Percentiles rank a stretch among this genome's conserved stretches.
phyloP scores from a whole-genome alignment of 2,113 vertebrate species.

The Prochilodus magdalenae region DNA sequence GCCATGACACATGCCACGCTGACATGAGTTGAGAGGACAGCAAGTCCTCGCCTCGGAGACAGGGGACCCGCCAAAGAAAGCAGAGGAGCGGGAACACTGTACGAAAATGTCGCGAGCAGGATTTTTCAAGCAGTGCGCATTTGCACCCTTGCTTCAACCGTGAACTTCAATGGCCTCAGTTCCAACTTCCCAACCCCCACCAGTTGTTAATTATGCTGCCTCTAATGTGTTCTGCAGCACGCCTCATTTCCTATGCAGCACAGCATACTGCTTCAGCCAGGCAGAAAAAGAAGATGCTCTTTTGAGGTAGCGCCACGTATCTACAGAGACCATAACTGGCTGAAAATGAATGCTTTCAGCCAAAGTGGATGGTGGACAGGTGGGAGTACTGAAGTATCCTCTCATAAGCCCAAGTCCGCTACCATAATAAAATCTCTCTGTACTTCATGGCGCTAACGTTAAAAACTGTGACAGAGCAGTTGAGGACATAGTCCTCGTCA shows the following conservation, averaged over 20 bases:
- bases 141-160: constrained; percentile 7
- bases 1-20: constrained; percentile 12
- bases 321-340: constrained; percentile 10
- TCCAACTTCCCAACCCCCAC: constrained; percentile 14
- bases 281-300: constrained; percentile 10
- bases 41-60: constrained; percentile 18
- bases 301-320: constrained; percentile 25
- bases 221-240: constrained; percentile 38
- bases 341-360: constrained; percentile 21
- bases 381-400: constrained; percentile 18
- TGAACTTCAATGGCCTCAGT: not conserved
- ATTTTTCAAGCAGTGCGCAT: not conserved
- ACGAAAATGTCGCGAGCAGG: constrained; percentile 8
- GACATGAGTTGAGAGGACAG: constrained; percentile 6
- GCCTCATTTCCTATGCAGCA: constrained; percentile 24
- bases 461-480: not conserved
- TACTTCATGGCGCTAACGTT: not conserved
- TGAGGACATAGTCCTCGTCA: constrained; percentile 22
- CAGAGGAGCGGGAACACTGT: not conserved
- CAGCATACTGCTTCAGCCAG: constrained; percentile 23
- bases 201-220: constrained; percentile 34
- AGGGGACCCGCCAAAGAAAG: constrained; percentile 26
- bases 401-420: constrained; percentile 24
- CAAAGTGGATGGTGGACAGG: constrained; percentile 15
- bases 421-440: constrained; percentile 31